Evolutionary conservation across 2,797 vertebrate genomes (phyloP), one percentile per base, ranked within the genome.

Genomic region (Helostoma temminkii): DNA sequence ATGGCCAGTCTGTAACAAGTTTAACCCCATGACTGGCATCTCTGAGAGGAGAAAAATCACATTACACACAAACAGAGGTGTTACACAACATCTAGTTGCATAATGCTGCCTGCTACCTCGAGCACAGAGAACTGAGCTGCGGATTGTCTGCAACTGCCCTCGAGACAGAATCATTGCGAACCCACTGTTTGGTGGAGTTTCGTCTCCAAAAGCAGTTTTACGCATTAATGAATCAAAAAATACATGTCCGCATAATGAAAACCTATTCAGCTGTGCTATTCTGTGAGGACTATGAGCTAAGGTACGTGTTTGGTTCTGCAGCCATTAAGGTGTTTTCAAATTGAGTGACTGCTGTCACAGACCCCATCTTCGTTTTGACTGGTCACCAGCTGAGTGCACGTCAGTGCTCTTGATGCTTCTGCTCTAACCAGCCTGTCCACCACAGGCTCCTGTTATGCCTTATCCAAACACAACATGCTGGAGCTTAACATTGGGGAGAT

Each of bases 31-130:
- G 78, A 89, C 81, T 86, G 50, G 67, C 56, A 28, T 87, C 77
- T 72, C 71, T 74, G 81, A 84, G 55, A 76, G 78, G 77, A 73
- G 68, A 91, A 91, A 78, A 89, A 91, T 86, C 69, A 83, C 86
- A 87, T 91, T 82, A 90, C 74, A 80, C 63, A 82, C 77, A 81
- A 66, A 85, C 65, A 80, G 60, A 75, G 53, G 73, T 3, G 43
- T 91, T 93, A 92, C 82, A 91, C 88, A 93, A 93, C 88, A 71
- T 60, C 55, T 21, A 1, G 76, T 93, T 92, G 85, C 88, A 85
- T 90, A 93, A 94, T 54, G 56, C 74, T 73, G 78, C 80, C 76
- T 61, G 79, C 76, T 83, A 82, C 74, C 73, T 87, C 74, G 34
- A 55, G 53, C 41, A 73, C 25, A 54, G 78, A 85, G 46, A 64